Conservation (phyloP, 1,140 invertebrate species). For the Maniola jurtina region DNA sequence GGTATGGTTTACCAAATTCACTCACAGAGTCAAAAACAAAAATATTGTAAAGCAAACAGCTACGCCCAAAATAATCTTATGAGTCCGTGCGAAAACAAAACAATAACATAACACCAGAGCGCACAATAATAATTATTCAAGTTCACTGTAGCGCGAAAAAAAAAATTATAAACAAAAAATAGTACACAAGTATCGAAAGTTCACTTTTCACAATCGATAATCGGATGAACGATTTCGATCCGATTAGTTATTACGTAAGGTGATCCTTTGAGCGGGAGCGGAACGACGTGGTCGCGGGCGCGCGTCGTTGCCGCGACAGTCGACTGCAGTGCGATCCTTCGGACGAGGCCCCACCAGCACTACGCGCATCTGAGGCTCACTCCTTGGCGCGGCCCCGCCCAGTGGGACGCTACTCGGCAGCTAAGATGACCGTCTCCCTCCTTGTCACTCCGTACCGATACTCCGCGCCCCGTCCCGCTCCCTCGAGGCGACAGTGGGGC, state of each 20-base stretch:
- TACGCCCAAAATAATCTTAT: conserved; percentile 55
- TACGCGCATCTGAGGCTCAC: conserved; percentile 73
- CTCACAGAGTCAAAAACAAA: conserved; percentile 43
- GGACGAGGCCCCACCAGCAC: conserved; percentile 66
- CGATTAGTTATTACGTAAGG: conserved; percentile 72
- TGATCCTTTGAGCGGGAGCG: conserved; percentile 38
- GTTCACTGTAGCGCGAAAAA: conserved; percentile 33
- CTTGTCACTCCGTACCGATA: conserved; percentile 45
- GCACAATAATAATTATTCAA: conserved; percentile 33
- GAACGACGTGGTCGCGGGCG: conserved; percentile 54
- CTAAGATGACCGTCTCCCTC: conserved; percentile 74
- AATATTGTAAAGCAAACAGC: conserved; percentile 54
- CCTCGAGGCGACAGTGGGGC: conserved; percentile 70
- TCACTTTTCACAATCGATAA: conserved; percentile 69
- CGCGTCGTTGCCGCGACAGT: conserved; percentile 63
- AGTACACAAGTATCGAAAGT: conserved; percentile 45
- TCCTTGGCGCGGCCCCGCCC: conserved; percentile 75
- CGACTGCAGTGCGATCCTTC: conserved; percentile 77
- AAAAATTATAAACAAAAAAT: conserved; percentile 44
- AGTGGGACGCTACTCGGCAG: conserved; percentile 73
- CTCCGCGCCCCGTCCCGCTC: conserved; percentile 51
- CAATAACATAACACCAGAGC: conserved; percentile 62
- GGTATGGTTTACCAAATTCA: conserved; percentile 39
- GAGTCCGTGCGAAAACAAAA: conserved; percentile 64
- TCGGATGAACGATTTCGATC: conserved; percentile 57